Percentiles rank a stretch among this genome's conserved stretches.
phyloP scores from a whole-genome alignment of 1,140 invertebrate genomes.

The Nomia melanderi region DNA sequence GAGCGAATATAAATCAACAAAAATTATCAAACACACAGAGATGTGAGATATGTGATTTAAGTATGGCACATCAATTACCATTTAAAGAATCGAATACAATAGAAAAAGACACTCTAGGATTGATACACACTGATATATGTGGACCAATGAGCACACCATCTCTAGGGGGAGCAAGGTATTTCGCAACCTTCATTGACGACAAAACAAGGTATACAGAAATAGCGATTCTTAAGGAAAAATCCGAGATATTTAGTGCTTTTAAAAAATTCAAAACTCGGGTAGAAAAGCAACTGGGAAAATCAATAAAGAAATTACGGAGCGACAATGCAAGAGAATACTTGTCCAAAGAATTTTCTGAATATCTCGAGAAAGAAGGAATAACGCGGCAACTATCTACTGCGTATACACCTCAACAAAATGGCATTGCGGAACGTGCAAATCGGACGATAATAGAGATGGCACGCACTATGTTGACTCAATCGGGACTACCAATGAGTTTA shows the following conservation, averaged over 20 bases:
- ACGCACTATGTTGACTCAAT: not conserved
- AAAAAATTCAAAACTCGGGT: not conserved
- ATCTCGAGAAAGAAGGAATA: slow-evolving; percentile 9
- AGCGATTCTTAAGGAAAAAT: slow-evolving; percentile 52
- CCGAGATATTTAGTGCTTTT: not conserved
- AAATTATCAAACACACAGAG: not conserved
- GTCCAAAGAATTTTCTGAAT: slow-evolving; percentile 3
- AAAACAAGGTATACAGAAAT: not conserved
- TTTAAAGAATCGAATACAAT: not conserved
- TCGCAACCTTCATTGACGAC: slow-evolving; percentile 19
- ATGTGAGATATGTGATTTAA: slow-evolving; percentile 2
- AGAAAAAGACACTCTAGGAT: not conserved
- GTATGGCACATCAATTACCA: slow-evolving; percentile 13
- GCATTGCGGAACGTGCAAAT: not conserved
- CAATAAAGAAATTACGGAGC: slow-evolving; percentile 8
- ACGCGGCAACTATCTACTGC: not conserved
- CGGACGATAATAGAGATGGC: slow-evolving; percentile 25
- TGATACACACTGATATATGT: slow-evolving; percentile 21
- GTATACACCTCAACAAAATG: slow-evolving; percentile 16
- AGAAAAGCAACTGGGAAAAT: not conserved
- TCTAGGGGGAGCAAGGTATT: slow-evolving; percentile 27
- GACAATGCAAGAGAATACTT: slow-evolving; percentile 18
- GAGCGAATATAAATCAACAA: not conserved
- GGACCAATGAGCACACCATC: slow-evolving; percentile 46
- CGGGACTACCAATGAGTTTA: not conserved